Percentiles rank a stretch among this genome's conserved stretches.
phyloP scores from a whole-genome alignment of 1,140 invertebrate species.

The Nasonia vitripennis region DNA sequence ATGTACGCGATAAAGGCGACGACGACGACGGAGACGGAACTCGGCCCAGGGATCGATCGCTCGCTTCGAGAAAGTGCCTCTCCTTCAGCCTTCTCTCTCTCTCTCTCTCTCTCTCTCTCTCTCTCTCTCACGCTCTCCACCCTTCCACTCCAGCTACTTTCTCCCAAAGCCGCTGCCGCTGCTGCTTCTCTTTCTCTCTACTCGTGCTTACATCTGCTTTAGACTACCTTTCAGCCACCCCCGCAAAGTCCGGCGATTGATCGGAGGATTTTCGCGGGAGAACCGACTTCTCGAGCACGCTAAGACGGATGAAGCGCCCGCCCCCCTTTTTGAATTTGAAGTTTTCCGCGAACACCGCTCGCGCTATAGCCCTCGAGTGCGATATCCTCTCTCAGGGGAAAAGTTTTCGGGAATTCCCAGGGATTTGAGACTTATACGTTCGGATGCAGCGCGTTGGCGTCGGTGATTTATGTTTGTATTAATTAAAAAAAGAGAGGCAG shows the following conservation, averaged over 20 bases:
- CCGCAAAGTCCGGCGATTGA: slow-evolving; percentile 21
- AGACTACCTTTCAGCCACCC: slow-evolving; percentile 3
- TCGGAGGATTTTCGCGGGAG: slow-evolving; percentile 22
- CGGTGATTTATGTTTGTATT: no score
- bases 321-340: slow-evolving; percentile 22
- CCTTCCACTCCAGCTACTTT: slow-evolving; percentile 2
- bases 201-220: slow-evolving; percentile 33
- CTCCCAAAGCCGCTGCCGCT: background rate
- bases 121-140: background rate
- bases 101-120: slow-evolving; percentile 1
- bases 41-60: slow-evolving; percentile 2
- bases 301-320: slow-evolving; percentile 13
- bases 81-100: background rate
- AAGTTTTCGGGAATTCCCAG: background rate
- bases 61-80: background rate
- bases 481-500: no score
- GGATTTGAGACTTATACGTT: no score
- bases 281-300: background rate
- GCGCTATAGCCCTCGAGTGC: background rate
- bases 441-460: no score
- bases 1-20: slow-evolving; percentile 1
- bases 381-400: background rate
- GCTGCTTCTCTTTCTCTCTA: slow-evolving; percentile 3
- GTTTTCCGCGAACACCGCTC: background rate
- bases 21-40: background rate